Evolutionary conservation across 2,888 invertebrate species (phyloP), one percentile per base, ranked within the genome.

Genomic region (Hipparchia semele): DNA sequence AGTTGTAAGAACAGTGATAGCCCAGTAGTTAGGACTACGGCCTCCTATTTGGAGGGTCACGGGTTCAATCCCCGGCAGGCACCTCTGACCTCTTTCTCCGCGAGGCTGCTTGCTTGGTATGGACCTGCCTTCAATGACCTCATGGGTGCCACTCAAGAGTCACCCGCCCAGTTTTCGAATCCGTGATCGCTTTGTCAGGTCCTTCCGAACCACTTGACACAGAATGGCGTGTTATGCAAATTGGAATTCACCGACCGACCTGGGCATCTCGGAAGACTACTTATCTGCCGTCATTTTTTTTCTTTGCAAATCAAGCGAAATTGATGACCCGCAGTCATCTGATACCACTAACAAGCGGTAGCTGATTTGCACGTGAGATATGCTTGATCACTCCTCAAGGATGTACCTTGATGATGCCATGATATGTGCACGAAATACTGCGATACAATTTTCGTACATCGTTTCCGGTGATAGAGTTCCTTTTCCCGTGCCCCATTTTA

Each of bases 331-430:
- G 60, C 79, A 79, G 84, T 79, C 86, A 89, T 89, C 89, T 79
- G 90, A 90, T 90, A 89, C 71, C 79, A 79, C 88, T 90, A 90
- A 90, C 90, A 89, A 90, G 89, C 88, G 78, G 90, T 88, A 89
- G 90, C 89, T 78, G 90, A 90, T 90, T 78, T 73, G 83, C 79
- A 84, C 90, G 90, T 90, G 90, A 77, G 88, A 90, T 89, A 83
- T 71, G 75, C 74, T 61, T 65, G 76, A 77, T 79, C 79, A 78
- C 77, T 75, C 73, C 75, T 75, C 77, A 75, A 78, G 80, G 77
- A 79, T 78, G 73, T 71, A 64, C 45, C 53, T 56, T 62, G 56
- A 65, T 69, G 64, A 65, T 45, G 51, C 33, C 59, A 53, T 54
- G 60, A 59, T 53, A 53, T 23, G 66, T 70, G 33, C 56, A 60